Evolutionary conservation across 2,888 invertebrate species (phyloP).

Genomic region (Acheta domesticus): DNA sequence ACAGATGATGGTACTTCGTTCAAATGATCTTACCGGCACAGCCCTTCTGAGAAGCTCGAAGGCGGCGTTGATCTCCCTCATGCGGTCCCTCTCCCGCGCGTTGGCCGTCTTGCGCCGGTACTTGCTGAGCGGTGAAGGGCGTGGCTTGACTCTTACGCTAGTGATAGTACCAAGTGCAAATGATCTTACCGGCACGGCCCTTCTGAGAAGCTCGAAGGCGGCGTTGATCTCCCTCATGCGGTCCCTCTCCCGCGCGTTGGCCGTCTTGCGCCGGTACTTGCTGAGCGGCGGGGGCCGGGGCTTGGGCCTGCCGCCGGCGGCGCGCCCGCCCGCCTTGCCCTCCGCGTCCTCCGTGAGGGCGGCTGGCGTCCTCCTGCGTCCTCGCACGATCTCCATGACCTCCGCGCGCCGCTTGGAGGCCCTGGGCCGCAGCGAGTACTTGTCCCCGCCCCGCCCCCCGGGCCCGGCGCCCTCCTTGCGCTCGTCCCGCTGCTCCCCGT

Average conservation of each 20-base stretch:
- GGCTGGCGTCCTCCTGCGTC: not conserved
- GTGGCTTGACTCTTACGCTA: slow-evolving; percentile 43
- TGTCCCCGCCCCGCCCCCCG: slow-evolving; percentile 49
- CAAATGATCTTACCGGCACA: slow-evolving; percentile 57
- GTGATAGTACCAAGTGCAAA: not conserved
- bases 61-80: slow-evolving; percentile 86
- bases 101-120: slow-evolving; percentile 88
- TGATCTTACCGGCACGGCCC: slow-evolving; percentile 61
- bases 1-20: too few species aligned
- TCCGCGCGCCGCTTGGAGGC: slow-evolving; percentile 45
- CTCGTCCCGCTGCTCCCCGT: not conserved
- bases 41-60: slow-evolving; percentile 77
- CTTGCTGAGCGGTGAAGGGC: slow-evolving; percentile 72
- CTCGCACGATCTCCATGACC: slow-evolving; percentile 20
- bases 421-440: slow-evolving; percentile 66
- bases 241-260: slow-evolving; percentile 81
- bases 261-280: slow-evolving; percentile 85
- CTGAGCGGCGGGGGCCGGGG: slow-evolving; percentile 65
- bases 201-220: slow-evolving; percentile 78
- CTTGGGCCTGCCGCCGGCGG: slow-evolving; percentile 44
- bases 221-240: slow-evolving; percentile 91
- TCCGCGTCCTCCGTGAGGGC: not conserved
- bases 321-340: slow-evolving; percentile 38
- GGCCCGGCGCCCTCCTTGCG: not conserved
- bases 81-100: slow-evolving; percentile 78